phyloP scores from a whole-genome alignment of 2,888 invertebrate genomes.

The Conchocele bisecta region DNA sequence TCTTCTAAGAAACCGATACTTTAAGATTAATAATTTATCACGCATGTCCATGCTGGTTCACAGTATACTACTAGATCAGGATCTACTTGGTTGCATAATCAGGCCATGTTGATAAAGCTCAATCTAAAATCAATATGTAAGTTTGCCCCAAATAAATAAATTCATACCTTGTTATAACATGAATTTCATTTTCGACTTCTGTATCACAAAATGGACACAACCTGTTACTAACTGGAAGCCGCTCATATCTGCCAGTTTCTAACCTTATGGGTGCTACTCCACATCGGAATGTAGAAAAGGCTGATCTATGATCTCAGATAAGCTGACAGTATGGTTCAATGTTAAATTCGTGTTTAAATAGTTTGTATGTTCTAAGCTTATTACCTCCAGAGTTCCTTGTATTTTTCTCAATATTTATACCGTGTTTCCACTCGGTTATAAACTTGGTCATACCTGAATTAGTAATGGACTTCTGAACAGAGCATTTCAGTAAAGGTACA shows the following conservation, averaged over 20 bases:
- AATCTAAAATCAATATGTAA: too few species aligned
- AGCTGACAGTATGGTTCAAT: neutral
- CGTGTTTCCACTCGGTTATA: neutral
- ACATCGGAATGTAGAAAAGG: slow-evolving; percentile 1
- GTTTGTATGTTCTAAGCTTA: slow-evolving; percentile 4
- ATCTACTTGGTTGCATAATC: too few species aligned
- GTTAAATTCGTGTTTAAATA: neutral
- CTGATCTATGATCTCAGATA: neutral
- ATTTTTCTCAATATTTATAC: neutral
- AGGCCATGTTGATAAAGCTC: too few species aligned
- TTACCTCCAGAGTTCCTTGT: neutral
- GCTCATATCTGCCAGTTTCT: neutral
- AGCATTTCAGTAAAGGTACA: too few species aligned
- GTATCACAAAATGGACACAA: neutral
- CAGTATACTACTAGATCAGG: too few species aligned
- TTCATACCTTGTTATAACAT: neutral
- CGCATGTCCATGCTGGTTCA: too few species aligned
- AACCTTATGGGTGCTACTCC: neutral
- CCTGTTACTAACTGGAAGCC: neutral
- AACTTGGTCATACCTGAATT: neutral
- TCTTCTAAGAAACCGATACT: too few species aligned
- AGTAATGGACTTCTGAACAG: too few species aligned
- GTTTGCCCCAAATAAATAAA: too few species aligned
- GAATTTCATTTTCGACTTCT: neutral
- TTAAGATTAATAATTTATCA: too few species aligned